Evolutionary conservation across 2,113 vertebrate species (phyloP), one percentile per base, ranked within the genome.

Genomic region (Kryptolebias marmoratus): DNA sequence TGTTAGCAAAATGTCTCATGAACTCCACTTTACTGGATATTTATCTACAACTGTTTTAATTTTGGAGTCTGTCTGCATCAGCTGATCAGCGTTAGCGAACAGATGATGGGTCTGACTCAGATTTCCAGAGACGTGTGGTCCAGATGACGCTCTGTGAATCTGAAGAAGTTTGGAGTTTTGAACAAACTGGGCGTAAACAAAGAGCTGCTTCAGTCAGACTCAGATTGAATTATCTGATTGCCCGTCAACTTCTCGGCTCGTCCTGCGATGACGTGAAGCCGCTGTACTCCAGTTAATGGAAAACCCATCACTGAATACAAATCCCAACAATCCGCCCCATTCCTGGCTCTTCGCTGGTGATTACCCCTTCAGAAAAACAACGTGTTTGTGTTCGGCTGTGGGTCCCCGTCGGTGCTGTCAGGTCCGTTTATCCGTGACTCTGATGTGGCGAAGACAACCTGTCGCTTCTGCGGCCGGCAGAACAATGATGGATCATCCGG

Each of bases 401-500:
- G 69, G 73, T 64, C 27, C 74, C 39, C 57, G 15, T 30, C 76
- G 42, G 11, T 61, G 61, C 53, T 71, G 82, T 86, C 90, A 65
- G 82, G 44, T 73, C 60, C 27, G 68, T 82, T 84, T 87, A 86
- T 62, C 8, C 36, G 61, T 59, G 80, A 73, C 62, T 75, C 49
- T 60, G 83, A 73, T 78, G 77, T n/a, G 50, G 66, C 3, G 27
- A 63, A 64, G 81, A 75, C 22, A 56, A 62, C 59, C 67, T 70
- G 72, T 58, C 52, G 73, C 7, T n/a, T 1, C 6, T 9, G 49
- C 0, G 49, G 22, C 75, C 70, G 84, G 81, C 82, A 67, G 54
- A 52, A 48, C 47, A 3, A 65, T 79, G 86, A 86, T 79, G 77
- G 79, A 88, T 86, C 71, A 68, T 82, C 84, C 79, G 59, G 83